Percentiles rank a stretch among this genome's conserved stretches.
phyloP scores from a whole-genome alignment of 2,113 vertebrate species.

The Microcebus griseorufus region DNA sequence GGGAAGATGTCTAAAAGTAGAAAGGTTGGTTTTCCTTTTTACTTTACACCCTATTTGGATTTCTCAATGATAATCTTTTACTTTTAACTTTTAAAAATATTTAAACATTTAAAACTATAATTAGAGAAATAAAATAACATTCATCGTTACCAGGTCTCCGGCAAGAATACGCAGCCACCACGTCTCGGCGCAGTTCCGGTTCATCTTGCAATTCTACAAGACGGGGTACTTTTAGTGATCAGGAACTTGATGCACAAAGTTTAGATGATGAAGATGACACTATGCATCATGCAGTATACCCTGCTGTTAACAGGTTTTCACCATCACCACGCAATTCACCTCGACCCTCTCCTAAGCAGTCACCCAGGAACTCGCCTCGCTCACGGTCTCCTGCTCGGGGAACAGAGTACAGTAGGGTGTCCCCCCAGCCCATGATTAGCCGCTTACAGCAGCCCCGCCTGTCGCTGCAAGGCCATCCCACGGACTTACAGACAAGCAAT shows the following conservation, averaged over 20 bases:
- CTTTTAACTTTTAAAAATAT: slow-evolving; percentile 47
- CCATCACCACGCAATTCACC: slow-evolving; percentile 96
- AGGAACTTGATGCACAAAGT: slow-evolving; percentile 97
- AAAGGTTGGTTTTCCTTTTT: slow-evolving; percentile 50
- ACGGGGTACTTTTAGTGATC: slow-evolving; percentile 96
- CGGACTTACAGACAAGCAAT: slow-evolving; percentile 93
- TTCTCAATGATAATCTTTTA: slow-evolving; percentile 25
- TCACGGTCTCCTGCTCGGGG: slow-evolving; percentile 96
- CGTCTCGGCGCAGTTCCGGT: slow-evolving; percentile 97
- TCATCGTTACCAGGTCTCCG: slow-evolving; percentile 90
- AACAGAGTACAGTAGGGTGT: slow-evolving; percentile 93
- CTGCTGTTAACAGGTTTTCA: slow-evolving; percentile 93
- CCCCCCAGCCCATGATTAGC: slow-evolving; percentile 96
- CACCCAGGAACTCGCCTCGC: slow-evolving; percentile 94
- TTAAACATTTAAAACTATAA: slow-evolving; percentile 38
- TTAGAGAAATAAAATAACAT: slow-evolving; percentile 60
- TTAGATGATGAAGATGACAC: slow-evolving; percentile 97
- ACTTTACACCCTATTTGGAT: background rate
- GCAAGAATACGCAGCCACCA: slow-evolving; percentile 96
- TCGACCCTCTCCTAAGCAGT: slow-evolving; percentile 93
- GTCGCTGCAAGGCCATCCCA: slow-evolving; percentile 94
- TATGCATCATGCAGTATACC: slow-evolving; percentile 90
- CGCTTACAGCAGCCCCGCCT: slow-evolving; percentile 97
- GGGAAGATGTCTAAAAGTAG: background rate
- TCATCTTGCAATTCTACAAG: slow-evolving; percentile 97